Base-by-base conservation (phyloP, 2,888 invertebrate genomes). In the Amorpha juglandis region DNA sequence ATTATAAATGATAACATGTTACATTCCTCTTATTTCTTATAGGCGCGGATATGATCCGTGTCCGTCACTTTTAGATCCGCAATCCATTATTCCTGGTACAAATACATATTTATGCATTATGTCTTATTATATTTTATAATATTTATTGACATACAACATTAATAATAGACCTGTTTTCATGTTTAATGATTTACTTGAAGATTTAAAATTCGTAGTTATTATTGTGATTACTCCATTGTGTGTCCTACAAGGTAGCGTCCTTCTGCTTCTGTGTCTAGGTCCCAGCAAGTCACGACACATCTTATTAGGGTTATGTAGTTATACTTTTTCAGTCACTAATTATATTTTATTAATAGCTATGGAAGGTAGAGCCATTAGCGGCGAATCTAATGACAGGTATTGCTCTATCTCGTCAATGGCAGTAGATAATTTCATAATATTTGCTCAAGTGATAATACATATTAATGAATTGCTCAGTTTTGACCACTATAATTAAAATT, bases 161-260 rank as follows among this genome's bases (percentile, higher is more conserved):
- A 0, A 33, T 45, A 53, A 53, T 14, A 27, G 38, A 58, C 19
- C 16, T 58, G 19, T 58, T 42, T 58, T 42, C 19, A 19, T 19
- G 19, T 58, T 16, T 11, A 48, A 35, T 51, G 12, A 38, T 67
- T 69, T 42, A 50, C 55, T 35, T 70, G 66, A 67, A 64, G 65
- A 42, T 19, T 38, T 58, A 19, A 35, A 58, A 42, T 58, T 42
- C 19, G 38, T 42, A 42, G 38, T 42, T 42, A 58, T 58, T 58
- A 38, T 58, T 58, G 11, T 14, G 38, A 58, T 58, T 58, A 38
- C 42, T 19, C 58, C 12, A 58, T 58, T 58, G 58, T 55, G 55
- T 58, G 42, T 58, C 11, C 9, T 58, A 42, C 58, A 58, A 58
- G 42, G 58, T 42, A 58, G 42, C 19, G 58, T 58, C 58, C 58